Evolutionary conservation across 2,888 invertebrate genomes (phyloP).

Genomic region (Tromatobia lineatoria): DNA sequence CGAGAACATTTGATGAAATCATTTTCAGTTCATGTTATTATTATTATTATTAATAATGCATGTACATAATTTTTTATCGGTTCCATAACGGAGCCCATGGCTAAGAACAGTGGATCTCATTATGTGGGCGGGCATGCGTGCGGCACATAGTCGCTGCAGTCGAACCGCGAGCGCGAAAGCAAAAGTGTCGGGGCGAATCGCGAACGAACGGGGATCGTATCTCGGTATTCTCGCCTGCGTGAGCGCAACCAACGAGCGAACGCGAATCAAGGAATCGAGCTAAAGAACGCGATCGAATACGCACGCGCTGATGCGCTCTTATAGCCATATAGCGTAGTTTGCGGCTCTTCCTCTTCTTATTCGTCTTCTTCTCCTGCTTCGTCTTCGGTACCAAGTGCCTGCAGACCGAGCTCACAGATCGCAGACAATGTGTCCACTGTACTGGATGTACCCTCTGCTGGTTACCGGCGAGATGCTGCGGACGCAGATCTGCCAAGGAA

Average conservation of each 20-base stretch:
- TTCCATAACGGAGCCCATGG: constrained; percentile 25
- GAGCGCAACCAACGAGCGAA: constrained; percentile 22
- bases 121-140: constrained; percentile 47
- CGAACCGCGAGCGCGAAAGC: constrained; percentile 53
- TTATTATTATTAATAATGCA: constrained; percentile 7
- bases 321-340: not conserved
- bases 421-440: constrained; percentile 80
- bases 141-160: not conserved
- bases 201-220: constrained; percentile 64
- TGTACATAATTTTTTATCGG: constrained; percentile 30
- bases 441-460: constrained; percentile 36
- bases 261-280: constrained; percentile 18
- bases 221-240: constrained; percentile 54
- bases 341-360: constrained; percentile 1
- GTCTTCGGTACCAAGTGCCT: not conserved
- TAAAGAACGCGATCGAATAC: constrained; percentile 60
- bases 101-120: constrained; percentile 63
- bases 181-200: constrained; percentile 70
- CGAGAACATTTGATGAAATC: not conserved
- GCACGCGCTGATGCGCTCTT: constrained; percentile 53
- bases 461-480: constrained; percentile 19
- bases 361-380: not conserved
- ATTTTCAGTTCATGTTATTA: constrained; percentile 18
- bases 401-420: constrained; percentile 25
- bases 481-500: constrained; percentile 36